Evolutionary conservation across 1,140 invertebrate genomes (phyloP).

Genomic region (Drosophila grimshawi): DNA sequence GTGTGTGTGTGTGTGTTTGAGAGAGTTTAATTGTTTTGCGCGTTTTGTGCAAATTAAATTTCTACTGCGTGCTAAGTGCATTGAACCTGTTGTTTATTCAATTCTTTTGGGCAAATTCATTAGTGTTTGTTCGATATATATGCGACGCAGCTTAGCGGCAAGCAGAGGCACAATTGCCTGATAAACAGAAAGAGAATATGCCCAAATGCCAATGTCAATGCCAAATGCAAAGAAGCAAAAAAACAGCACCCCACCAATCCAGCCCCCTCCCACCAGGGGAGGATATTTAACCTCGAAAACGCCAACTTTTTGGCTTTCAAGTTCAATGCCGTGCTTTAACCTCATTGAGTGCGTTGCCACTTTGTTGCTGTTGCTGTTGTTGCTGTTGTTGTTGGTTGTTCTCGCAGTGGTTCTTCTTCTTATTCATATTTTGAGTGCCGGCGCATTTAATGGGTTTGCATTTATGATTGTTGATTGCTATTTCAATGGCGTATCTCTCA

Average conservation of each 20-base stretch:
- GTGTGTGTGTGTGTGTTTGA: conserved; percentile 26
- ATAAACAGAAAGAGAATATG: conserved; percentile 38
- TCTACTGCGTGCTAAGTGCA: conserved; percentile 77
- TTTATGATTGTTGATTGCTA: conserved; percentile 29
- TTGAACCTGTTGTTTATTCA: conserved; percentile 79
- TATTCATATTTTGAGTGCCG: conserved; percentile 41
- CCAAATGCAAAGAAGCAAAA: conserved; percentile 32
- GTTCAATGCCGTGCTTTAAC: conserved; percentile 79
- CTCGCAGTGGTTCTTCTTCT: conserved; percentile 5
- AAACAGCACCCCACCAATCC: not conserved
- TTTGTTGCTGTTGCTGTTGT: conserved; percentile 35
- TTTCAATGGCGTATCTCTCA: conserved; percentile 11
- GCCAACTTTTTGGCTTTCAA: conserved; percentile 73
- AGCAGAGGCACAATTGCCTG: conserved; percentile 56
- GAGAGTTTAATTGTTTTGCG: not conserved
- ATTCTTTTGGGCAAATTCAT: conserved; percentile 46
- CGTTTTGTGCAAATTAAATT: conserved; percentile 59
- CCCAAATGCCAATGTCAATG: conserved; percentile 54
- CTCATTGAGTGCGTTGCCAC: conserved; percentile 69
- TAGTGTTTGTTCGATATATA: conserved; percentile 59
- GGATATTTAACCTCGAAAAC: conserved; percentile 71
- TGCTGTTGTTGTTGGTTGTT: conserved; percentile 11
- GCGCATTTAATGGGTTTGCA: conserved; percentile 49
- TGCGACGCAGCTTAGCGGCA: conserved; percentile 17
- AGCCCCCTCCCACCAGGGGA: conserved; percentile 7